Evolutionary conservation across 2,888 invertebrate species (phyloP).

Genomic region (Zeuzera pyrina): DNA sequence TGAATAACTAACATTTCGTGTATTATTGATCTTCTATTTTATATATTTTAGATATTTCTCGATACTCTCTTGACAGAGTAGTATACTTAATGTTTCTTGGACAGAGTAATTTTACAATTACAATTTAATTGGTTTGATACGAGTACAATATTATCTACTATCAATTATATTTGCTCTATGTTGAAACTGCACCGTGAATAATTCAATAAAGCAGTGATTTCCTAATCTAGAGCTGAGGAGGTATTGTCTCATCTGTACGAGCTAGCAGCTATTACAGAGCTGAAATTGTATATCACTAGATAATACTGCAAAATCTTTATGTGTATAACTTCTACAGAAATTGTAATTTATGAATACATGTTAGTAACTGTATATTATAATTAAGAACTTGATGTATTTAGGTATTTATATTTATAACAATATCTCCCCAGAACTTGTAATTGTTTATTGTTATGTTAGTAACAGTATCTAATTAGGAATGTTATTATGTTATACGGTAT

Average conservation of each 20-base stretch:
- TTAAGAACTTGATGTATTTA: too few relatives aligned
- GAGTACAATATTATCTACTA: background rate
- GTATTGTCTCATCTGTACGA: slow-evolving; percentile 22
- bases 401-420: too few relatives aligned
- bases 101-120: background rate
- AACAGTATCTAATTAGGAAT: too few relatives aligned
- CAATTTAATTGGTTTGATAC: background rate
- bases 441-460: too few relatives aligned
- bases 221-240: slow-evolving; percentile 21
- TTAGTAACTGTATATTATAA: too few relatives aligned
- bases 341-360: too few relatives aligned
- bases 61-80: too few relatives aligned
- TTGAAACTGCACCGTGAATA: slow-evolving; percentile 20
- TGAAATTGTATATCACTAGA: slow-evolving; percentile 14
- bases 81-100: background rate
- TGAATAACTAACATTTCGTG: too few relatives aligned
- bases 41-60: background rate
- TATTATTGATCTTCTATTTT: background rate
- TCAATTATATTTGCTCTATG: background rate
- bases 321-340: too few relatives aligned
- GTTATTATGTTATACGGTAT: too few relatives aligned
- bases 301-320: background rate
- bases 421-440: too few relatives aligned
- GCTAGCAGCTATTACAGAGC: slow-evolving; percentile 11
- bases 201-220: slow-evolving; percentile 34